Evolutionary conservation across 2,113 vertebrate genomes (phyloP).

Genomic region (Turnix velox): DNA sequence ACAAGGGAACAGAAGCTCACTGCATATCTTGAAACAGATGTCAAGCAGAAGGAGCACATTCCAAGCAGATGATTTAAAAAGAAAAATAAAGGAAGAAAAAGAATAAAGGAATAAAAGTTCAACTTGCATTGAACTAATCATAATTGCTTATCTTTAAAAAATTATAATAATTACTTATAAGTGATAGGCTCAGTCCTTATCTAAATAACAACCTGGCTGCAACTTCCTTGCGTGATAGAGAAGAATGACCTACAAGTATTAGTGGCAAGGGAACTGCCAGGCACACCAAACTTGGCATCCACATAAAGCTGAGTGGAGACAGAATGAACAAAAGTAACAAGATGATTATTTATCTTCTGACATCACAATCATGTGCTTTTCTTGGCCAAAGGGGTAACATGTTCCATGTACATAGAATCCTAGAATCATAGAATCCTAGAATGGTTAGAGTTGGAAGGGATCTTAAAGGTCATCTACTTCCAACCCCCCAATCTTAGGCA

Average conservation of each 20-base stretch:
- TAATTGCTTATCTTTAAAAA: not conserved
- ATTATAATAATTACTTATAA: not conserved
- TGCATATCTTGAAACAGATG: constrained; percentile 35
- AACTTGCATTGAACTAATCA: not conserved
- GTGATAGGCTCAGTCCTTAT: not conserved
- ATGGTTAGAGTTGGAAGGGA: not conserved
- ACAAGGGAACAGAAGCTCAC: constrained; percentile 35
- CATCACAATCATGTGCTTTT: not conserved
- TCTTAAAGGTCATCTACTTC: not conserved
- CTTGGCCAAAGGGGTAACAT: not conserved
- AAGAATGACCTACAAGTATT: rapidly evolving
- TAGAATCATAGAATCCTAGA: not conserved
- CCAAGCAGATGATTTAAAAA: not conserved
- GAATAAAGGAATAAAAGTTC: rapidly evolving
- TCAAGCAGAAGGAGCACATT: not conserved
- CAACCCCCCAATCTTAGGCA: too few relatives aligned
- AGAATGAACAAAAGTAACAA: not conserved
- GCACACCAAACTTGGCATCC: not conserved
- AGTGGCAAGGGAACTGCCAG: not conserved
- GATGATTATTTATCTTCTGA: not conserved
- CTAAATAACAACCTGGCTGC: not conserved
- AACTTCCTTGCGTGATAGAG: not conserved
- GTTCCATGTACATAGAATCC: not conserved
- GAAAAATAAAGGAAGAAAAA: not conserved
- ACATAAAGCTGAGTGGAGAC: not conserved